phyloP scores from a whole-genome alignment of 2,888 invertebrate species.

The Tetramorium bicarinatum region DNA sequence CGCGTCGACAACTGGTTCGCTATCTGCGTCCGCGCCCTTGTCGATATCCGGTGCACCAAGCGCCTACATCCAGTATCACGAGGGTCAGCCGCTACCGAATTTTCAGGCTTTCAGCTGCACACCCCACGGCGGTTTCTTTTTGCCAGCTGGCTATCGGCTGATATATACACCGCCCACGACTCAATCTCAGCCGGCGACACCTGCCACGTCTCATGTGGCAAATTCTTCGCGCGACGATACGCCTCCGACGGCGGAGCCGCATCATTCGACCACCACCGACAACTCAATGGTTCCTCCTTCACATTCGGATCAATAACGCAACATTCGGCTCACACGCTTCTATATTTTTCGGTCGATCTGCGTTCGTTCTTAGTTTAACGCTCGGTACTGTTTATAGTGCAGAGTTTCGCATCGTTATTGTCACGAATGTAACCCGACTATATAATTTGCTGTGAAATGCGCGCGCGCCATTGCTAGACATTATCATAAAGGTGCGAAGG shows the following conservation, averaged over 20 bases:
- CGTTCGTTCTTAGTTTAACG: conserved; percentile 71
- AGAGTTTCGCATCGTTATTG: conserved; percentile 63
- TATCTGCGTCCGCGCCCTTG: conserved; percentile 75
- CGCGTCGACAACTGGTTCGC: conserved; percentile 69
- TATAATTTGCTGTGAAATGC: conserved; percentile 62
- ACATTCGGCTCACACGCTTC: conserved; percentile 62
- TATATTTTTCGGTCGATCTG: conserved; percentile 69
- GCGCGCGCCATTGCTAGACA: conserved; percentile 32
- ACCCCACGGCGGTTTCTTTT: conserved; percentile 83
- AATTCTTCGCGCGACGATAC: conserved; percentile 84
- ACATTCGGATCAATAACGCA: conserved; percentile 74
- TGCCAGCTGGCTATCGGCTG: conserved; percentile 83
- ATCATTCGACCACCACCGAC: conserved; percentile 64
- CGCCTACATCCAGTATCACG: conserved; percentile 80
- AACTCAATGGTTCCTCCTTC: conserved; percentile 63
- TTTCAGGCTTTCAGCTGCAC: conserved; percentile 83
- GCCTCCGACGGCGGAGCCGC: conserved; percentile 79
- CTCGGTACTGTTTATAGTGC: conserved; percentile 60
- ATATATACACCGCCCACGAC: conserved; percentile 82
- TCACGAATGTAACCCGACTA: conserved; percentile 67
- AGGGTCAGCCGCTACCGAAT: conserved; percentile 79
- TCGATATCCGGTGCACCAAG: conserved; percentile 71
- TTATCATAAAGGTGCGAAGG: conserved; percentile 4
- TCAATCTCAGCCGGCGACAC: conserved; percentile 83
- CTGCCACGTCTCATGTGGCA: conserved; percentile 82